Base-by-base conservation (phyloP, 2,797 vertebrate genomes). In the Etheostoma perlongum region DNA sequence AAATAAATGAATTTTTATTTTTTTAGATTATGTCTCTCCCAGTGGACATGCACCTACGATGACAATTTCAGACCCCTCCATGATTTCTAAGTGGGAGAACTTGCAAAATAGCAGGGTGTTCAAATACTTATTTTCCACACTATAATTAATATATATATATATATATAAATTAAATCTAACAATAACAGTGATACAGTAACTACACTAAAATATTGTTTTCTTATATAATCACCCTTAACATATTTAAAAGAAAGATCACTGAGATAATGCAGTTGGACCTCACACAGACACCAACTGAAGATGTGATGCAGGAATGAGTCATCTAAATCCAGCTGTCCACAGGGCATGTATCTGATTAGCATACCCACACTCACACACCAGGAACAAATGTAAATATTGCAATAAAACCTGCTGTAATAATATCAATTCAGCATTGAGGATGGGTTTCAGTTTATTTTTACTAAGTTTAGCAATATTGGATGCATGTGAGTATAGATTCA, bases 261-360 rank as follows among this genome's bases (percentile, higher is more conserved):
- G 76, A 89, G 86, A 93, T 91, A 91, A 94, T 92, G 88, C 89
- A 84, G 89, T 89, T 89, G 87, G 92, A 92, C 92, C 90, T 94
- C 85, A 88, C 90, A 87, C 88, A 93, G 92, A 91, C 87, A 91
- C 88, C 91, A 92, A 91, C 92, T 93, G 93, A 95, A 92, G 91
- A 94, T 92, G 93, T 93, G 94, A 93, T 95, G 93, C 93, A 95
- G 90, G 90, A 93, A 95, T 96, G 95, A 95, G 93, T 96, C 95
- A 94, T 93, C 93, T 93, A 90, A 92, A 94, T 95, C 93, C 93
- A 94, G 94, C 92, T 93, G 93, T 95, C 95, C 94, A 94, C 89
- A 91, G 94, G 93, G 95, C 93, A 95, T 95, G 89, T 88, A 93
- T 93, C 90, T 93, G 90, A 95, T 95, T 94, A 95, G 91, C 94